Evolutionary conservation across 2,888 invertebrate genomes (phyloP).

Genomic region (Beris chalybata): DNA sequence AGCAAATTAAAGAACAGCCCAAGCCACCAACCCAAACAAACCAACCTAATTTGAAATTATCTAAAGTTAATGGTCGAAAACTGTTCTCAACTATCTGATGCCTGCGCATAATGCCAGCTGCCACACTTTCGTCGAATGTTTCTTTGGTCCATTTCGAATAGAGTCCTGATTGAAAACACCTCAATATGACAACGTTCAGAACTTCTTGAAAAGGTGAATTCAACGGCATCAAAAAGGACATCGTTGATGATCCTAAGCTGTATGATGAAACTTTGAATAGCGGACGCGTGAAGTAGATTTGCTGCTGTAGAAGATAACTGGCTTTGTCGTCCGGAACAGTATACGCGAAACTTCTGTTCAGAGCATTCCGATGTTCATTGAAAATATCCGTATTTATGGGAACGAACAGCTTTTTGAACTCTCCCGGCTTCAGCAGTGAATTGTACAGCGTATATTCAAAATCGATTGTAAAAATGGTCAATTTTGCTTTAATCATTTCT

Average conservation of each 20-base stretch:
- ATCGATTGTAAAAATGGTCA: not conserved
- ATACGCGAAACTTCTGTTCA: slow-evolving; percentile 1
- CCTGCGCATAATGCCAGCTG: not conserved
- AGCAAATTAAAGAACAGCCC: not conserved
- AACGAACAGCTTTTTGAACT: not conserved
- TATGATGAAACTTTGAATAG: not conserved
- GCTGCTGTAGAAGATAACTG: not conserved
- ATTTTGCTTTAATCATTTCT: not conserved
- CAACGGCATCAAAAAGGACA: not conserved
- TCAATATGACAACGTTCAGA: not conserved
- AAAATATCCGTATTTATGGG: not conserved
- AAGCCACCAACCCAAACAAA: not conserved
- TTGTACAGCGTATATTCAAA: not conserved
- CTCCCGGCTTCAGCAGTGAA: not conserved
- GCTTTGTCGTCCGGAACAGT: not conserved
- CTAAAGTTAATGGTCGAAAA: not conserved
- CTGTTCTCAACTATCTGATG: not conserved
- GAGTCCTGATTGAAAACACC: slow-evolving; percentile 5
- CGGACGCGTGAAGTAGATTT: not conserved
- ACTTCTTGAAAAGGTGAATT: slow-evolving; percentile 9
- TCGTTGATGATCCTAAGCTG: not conserved
- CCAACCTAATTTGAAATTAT: not conserved
- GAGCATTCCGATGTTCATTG: not conserved
- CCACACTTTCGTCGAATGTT: slow-evolving; percentile 2
- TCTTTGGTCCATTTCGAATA: slow-evolving; percentile 6